Base-by-base conservation (phyloP, 2,113 vertebrate species). In the Mormoops blainvillei region DNA sequence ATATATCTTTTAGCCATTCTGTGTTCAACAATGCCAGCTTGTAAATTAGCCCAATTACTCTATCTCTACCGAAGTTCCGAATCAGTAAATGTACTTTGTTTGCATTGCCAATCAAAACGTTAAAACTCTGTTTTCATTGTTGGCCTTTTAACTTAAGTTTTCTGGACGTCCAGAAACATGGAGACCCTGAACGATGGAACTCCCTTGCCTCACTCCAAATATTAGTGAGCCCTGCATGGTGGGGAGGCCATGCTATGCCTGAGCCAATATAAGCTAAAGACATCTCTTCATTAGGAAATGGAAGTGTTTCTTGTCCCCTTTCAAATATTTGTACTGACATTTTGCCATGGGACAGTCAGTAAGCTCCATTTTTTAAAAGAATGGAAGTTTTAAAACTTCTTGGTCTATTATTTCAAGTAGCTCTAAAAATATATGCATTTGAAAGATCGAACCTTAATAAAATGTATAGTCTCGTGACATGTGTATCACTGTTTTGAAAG, bases 41-140 rank as follows among this genome's bases (percentile, higher is more conserved):
- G 92, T 87, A 94, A 95, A 67, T 87, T 87, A 96, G 71, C 13
- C 81, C 76, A 77, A 81, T 94, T 33, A 77, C 45, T 18, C 83
- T 36, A 50, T 89, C 58, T 61, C 76, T 67, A 90, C 78, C 38
- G 81, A 77, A 90, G 87, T 85, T 94, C 94, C 77, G 41, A 82
- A 92, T 90, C 38, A 93, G 41, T 93, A 87, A 91, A 86, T 73
- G 86, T 68, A 92, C 38, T 82, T 87, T 87, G 54, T 65, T 73
- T 83, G 33, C 24, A 43, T 89, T 94, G 80, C 80, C 20, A 81
- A 68, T 80, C 43, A 81, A 87, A 91, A 92, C 26, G 43, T 95
- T 61, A 54, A 76, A 71, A 14, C 36, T 65, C 36, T 95, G 36
- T 87, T 95, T 89, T 94, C 89, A 83, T 92, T 73, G 31, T 76